Evolutionary conservation across 2,113 vertebrate species (phyloP), one percentile per base, ranked within the genome.

Genomic region (Toxotes jaculatrix): DNA sequence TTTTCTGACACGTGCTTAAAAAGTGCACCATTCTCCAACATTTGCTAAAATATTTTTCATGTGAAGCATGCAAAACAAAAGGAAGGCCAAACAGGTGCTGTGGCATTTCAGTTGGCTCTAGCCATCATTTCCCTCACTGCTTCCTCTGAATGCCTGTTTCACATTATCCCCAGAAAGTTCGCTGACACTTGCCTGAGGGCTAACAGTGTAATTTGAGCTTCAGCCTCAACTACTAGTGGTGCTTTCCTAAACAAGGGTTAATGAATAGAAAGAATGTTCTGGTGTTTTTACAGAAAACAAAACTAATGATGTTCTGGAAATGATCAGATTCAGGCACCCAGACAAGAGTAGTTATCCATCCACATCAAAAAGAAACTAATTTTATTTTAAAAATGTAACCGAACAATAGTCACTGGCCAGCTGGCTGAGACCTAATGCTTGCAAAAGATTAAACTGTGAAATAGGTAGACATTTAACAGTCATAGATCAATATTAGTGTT

Each of bases 101-200:
- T 0, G 38, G 27, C 3, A 40, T 71, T 82, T 74, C 49, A 83
- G 17, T 57, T 45, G 47, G 51, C 74, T 69, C 31, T 7, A 40
- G 69, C 16, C 45, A 32, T 55, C 21, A 23, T 12, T 63, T 34
- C 32, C 31, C 10, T 42, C 55, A 55, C 7, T 0, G 4, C 57
- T 76, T 75, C 57, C 32, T 56, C 74, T 1, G 8, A 60, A 31
- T 49, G 63, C 42, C 77, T 64, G 71, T 81, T 80, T 80, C 51
- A 68, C 45, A 88, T 79, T 63, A 82, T 36, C 57, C 40, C 83
- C 49, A 17, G n/a, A 83, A 53, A 68, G 65, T 82, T 77, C 6
- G 19, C 23, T 27, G 76, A 70, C 79, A 63, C 51, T 74, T 38
- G 51, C 82, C 77, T 34, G 38, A 63, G 66, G 76, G 70, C 4